Evolutionary conservation across 2,797 vertebrate species (phyloP).

Genomic region (Vultur gryphus): DNA sequence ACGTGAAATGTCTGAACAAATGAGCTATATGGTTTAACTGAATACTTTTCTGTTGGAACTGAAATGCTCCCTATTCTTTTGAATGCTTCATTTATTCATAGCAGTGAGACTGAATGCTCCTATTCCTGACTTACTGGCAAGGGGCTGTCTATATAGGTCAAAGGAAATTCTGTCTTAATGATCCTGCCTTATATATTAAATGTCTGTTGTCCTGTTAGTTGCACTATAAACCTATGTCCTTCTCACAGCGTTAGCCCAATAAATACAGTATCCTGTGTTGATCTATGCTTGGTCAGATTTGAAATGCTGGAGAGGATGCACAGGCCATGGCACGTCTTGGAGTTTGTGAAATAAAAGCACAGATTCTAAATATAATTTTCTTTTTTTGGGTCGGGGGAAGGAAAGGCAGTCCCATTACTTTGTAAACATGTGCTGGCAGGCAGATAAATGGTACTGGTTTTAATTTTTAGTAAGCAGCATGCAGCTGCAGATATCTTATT

Average conservation of each 20-base stretch:
- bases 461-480: not conserved
- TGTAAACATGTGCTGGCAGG: slow-evolving; percentile 33
- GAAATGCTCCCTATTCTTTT: not conserved
- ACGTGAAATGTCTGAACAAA: not conserved
- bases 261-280: not conserved
- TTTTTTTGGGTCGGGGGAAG: not conserved
- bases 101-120: not conserved
- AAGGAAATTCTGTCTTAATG: not conserved
- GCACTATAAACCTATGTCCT: not conserved
- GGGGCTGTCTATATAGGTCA: not conserved
- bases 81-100: not conserved
- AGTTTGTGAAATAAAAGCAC: not conserved
- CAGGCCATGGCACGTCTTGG: not conserved
- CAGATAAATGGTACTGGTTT: not conserved
- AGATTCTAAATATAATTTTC: not conserved
- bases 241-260: not conserved
- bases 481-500: slow-evolving; percentile 16
- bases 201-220: not conserved
- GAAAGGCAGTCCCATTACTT: not conserved
- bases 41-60: not conserved
- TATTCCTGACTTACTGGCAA: not conserved
- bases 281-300: not conserved
- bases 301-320: not conserved
- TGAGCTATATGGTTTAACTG: rapidly evolving
- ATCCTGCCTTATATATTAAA: not conserved